These are phyloP conservation scores for Urocolius indicus DNA, from an alignment of 2,113 vertebrate species.

Conservation along the genomic window DNA sequence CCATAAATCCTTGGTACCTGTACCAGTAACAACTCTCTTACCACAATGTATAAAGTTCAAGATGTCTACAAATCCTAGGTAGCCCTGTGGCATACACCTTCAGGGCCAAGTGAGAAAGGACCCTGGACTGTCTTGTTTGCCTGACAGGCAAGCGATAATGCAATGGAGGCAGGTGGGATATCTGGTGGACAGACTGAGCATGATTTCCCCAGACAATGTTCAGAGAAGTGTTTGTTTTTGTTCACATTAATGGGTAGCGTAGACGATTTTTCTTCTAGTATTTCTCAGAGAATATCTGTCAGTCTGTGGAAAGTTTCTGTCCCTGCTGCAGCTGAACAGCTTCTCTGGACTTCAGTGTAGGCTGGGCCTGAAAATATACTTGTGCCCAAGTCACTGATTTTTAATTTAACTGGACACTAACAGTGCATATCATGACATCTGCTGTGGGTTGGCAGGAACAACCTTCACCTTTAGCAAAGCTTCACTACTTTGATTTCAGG, in stretches of 20 bases:
- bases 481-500: not conserved
- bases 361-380: fast-evolving
- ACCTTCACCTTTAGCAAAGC: not conserved
- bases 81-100: fast-evolving
- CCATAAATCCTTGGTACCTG: not conserved
- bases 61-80: not conserved
- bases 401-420: not conserved
- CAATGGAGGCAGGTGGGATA: not conserved
- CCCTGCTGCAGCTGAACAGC: not conserved
- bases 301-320: not conserved
- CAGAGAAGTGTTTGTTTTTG: not conserved
- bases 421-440: not conserved
- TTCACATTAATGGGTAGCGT: not conserved
- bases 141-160: not conserved
- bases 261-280: not conserved
- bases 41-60: not conserved
- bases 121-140: not conserved
- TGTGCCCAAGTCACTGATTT: not conserved
- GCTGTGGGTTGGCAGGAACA: not conserved
- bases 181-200: not conserved
- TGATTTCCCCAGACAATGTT: not conserved
- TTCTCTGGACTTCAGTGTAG: not conserved
- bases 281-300: not conserved
- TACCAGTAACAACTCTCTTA: not conserved
- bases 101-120: not conserved